Percentiles rank a stretch among this genome's conserved stretches.
These are phyloP conservation scores for Drosophila tristis DNA, from an alignment of 1,140 invertebrate genomes.

Conservation along the genomic window DNA sequence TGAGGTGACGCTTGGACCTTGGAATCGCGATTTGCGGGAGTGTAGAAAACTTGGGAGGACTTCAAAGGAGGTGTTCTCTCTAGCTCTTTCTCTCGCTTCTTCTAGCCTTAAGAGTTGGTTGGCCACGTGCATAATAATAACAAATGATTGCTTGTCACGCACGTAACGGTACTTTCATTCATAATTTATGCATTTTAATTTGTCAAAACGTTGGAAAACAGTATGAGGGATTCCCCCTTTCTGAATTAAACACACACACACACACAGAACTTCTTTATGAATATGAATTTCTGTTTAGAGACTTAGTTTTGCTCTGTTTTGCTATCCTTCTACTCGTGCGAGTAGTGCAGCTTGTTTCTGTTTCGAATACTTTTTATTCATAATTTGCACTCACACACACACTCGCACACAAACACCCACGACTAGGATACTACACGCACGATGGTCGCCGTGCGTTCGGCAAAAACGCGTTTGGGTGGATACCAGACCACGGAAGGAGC, in stretches of 20 bases:
- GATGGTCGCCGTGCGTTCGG: constrained; percentile 6
- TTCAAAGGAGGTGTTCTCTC: constrained; percentile 32
- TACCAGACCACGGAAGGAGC: constrained; percentile 11
- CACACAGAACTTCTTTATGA: constrained; percentile 21
- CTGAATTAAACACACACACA: constrained; percentile 5
- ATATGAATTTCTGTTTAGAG: constrained; percentile 28
- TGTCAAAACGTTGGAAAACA: constrained; percentile 61
- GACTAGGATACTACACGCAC: background rate
- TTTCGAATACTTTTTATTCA: constrained; percentile 54
- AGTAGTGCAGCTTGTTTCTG: constrained; percentile 14
- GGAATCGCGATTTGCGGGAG: too few species aligned
- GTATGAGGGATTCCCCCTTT: constrained; percentile 1
- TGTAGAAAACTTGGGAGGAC: background rate
- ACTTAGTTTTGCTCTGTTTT: too few species aligned
- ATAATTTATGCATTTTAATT: constrained; percentile 84
- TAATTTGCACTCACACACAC: constrained; percentile 57
- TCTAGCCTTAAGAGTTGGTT: constrained; percentile 12
- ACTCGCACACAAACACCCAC: constrained; percentile 32
- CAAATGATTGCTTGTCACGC: constrained; percentile 82
- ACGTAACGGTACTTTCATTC: constrained; percentile 81
- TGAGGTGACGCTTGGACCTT: too few species aligned
- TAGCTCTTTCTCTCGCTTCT: constrained; percentile 21
- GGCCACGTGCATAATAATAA: constrained; percentile 81
- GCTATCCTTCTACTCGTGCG: too few species aligned
- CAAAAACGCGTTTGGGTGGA: background rate